These are phyloP conservation scores for Spisula subtruncata DNA, from an alignment of 2,888 invertebrate genomes.

Conservation along the genomic window DNA sequence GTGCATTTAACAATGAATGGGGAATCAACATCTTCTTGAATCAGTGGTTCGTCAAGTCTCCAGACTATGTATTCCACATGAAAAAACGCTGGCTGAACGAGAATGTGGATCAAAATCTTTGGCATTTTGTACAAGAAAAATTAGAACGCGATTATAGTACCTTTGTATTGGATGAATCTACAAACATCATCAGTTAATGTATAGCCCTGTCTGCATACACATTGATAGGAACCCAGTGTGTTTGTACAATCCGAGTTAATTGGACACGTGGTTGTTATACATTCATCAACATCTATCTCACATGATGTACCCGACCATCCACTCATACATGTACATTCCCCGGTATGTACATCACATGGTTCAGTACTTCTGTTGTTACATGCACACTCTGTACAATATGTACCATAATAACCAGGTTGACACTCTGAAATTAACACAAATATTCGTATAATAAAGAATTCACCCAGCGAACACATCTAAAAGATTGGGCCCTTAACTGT, in stretches of 20 bases:
- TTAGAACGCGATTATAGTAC: no score
- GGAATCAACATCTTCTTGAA: no score
- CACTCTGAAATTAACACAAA: neutral
- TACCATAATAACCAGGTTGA: neutral
- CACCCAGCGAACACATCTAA: no score
- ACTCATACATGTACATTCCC: neutral
- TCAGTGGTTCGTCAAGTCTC: no score
- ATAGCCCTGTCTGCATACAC: neutral
- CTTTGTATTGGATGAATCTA: no score
- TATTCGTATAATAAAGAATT: no score
- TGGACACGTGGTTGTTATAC: neutral
- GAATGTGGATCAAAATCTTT: no score
- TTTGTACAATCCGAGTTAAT: neutral
- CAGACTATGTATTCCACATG: no score
- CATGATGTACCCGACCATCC: neutral
- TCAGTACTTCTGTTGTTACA: neutral
- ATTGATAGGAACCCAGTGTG: neutral
- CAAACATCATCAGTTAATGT: neutral
- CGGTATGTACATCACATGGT: neutral
- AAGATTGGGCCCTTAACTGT: no score
- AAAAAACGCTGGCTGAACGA: no score
- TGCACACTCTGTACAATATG: neutral
- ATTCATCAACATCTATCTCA: neutral
- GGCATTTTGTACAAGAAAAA: no score
- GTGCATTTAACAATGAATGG: no score